Evolutionary conservation across 2,888 invertebrate genomes (phyloP), one percentile per base, ranked within the genome.

Genomic region (Archips crataeganus): DNA sequence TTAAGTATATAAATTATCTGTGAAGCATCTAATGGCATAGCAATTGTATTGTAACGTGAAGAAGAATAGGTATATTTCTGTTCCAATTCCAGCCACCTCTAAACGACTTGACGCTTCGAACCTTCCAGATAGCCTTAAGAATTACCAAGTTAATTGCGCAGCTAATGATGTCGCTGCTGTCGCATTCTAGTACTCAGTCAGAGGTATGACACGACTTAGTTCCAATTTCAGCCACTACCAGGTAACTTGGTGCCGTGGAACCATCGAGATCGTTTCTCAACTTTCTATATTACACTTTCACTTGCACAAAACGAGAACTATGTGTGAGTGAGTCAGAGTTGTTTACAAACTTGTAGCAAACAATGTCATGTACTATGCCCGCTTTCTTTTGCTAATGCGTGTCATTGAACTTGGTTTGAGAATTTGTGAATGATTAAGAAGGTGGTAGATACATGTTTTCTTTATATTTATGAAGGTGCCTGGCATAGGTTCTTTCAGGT

Each of bases 241-340:
- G 66, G 11, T 57, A 67, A 54, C 49, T 15, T 51, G 66, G 66
- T 57, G 51, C 34, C 80, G 79, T 77, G 85, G 82, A 82, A 80
- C 75, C 79, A 76, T 79, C 76, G 79, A 70, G 80, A 86, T 84
- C 82, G 84, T 89, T 88, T 88, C 90, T 77, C 90, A 82, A 80
- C 89, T 89, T 89, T 90, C 89, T 88, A 87, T 75, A 54, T 59
- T 32, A 54, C 78, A 89, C 90, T 90, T 89, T 90, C 90, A 89
- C 90, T 89, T 88, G 88, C 84, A 86, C 89, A 84, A 86, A 87
- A 87, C 84, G 80, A 84, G 77, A 78, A 78, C 83, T 82, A 80
- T 83, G 47, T 65, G 65, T 39, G 79, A 78, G 79, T 87, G 86
- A 87, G 82, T 86, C 84, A 85, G 78, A 36, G 57, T 67, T 83